A percentile compares a stretch with the other conserved stretches of the same genome.
Evolutionary conservation across 2,113 vertebrate genomes (phyloP).

Genomic region (Neotragus moschatus): DNA sequence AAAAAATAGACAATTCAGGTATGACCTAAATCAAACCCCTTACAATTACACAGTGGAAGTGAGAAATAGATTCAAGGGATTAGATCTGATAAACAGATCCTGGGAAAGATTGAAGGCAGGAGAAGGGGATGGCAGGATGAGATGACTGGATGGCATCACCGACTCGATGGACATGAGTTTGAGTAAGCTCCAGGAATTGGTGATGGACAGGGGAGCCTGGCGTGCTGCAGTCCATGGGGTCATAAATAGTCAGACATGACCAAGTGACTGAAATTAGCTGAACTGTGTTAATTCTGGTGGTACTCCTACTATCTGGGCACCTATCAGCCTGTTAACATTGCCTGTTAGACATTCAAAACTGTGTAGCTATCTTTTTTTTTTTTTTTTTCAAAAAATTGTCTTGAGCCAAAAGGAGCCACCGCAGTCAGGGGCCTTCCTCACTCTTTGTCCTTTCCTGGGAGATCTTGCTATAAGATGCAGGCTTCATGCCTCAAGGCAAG

Average conservation of each 20-base stretch:
- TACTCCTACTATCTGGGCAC: rapidly evolving
- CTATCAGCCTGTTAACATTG: rapidly evolving
- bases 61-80: background rate
- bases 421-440: rapidly evolving
- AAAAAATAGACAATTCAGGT: background rate
- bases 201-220: background rate
- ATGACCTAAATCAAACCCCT: background rate
- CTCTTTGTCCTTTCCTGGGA: rapidly evolving
- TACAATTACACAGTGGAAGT: background rate
- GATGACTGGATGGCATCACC: background rate
- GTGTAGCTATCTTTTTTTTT: background rate
- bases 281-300: too few relatives aligned
- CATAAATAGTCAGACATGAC: background rate
- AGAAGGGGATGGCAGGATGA: background rate
- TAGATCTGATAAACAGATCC: background rate
- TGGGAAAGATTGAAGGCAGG: background rate
- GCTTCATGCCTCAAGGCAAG: too few relatives aligned
- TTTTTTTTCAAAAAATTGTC: background rate
- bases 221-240: background rate
- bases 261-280: background rate
- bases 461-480: background rate
- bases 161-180: background rate
- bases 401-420: background rate
- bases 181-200: background rate
- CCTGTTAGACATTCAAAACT: background rate